Base-by-base conservation (phyloP, 2,113 vertebrate species). In the Passer montanus region DNA sequence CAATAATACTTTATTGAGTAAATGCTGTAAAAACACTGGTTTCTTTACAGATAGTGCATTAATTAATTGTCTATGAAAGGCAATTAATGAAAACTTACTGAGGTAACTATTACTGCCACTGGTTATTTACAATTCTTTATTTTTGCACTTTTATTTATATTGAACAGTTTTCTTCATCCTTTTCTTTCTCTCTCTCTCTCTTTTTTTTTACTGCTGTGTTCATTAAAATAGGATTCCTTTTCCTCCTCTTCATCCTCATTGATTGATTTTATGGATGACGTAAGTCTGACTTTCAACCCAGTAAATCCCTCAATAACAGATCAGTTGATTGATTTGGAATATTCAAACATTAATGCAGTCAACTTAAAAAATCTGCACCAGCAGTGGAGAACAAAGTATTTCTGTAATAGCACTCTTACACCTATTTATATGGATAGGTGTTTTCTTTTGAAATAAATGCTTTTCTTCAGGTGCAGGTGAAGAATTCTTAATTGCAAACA, bases 211-310 rank as follows among this genome's bases (percentile, higher is more conserved):
- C 97, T 98, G 98, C 98, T 98, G 95, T 98, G 97, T 98, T 97
- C 98, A 97, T 97, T 98, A 97, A 98, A 97, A 98, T 98, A 99
- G 99, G 99, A 99, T 98, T 99, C 99, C 97, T 98, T 99, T 98
- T 99, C 99, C 93, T 99, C 99, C 95, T 99, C 99, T 94, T 99
- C 99, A 97, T 99, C 99, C 95, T 99, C 99, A 98, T 98, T 99
- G 99, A 98, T 99, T 99, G 99, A 99, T 98, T 99, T 99, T 99
- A 99, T 99, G 98, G 98, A 99, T 98, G 99, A 99, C 97, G 98
- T 99, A 99, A 99, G 99, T 99, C 97, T 97, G 94, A 95, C 92
- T 97, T 97, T 97, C 93, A 97, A 97, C 97, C 87, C 93, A 97
- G 96, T 98, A 97, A 95, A 98, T 89, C 84, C 87, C 93, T 94